Percentiles rank a stretch among this genome's conserved stretches.
phyloP scores from a whole-genome alignment of 1,140 invertebrate species.

The Drosophila elegans region DNA sequence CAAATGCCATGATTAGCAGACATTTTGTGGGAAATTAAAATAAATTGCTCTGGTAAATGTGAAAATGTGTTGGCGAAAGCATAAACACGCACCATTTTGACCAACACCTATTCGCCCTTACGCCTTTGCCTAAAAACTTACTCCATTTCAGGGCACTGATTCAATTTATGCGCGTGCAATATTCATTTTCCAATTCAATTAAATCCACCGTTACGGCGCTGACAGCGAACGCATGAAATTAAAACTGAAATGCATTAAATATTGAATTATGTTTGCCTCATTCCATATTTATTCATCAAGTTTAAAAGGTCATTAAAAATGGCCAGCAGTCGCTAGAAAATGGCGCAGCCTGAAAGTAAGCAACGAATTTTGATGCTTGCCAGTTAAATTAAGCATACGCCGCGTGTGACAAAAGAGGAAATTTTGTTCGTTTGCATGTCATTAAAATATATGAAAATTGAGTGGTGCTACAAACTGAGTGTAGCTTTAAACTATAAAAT shows the following conservation, averaged over 20 bases:
- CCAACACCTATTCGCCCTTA: conserved; percentile 18
- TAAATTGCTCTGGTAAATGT: conserved; percentile 43
- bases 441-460: conserved; percentile 7
- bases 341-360: conserved; percentile 47
- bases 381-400: conserved; percentile 50
- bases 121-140: not conserved
- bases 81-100: conserved; percentile 24
- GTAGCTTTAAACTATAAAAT: not conserved
- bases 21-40: conserved; percentile 60
- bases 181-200: conserved; percentile 62
- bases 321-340: conserved; percentile 21
- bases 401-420: not conserved
- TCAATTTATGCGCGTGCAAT: conserved; percentile 36
- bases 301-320: conserved; percentile 53
- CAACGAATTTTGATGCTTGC: conserved; percentile 14
- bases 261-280: conserved; percentile 34
- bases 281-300: conserved; percentile 44
- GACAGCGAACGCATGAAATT: conserved; percentile 45
- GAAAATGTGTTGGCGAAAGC: conserved; percentile 14
- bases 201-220: conserved; percentile 10
- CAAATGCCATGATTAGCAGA: conserved; percentile 61
- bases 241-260: conserved; percentile 40
- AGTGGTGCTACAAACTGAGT: not conserved
- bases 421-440: conserved; percentile 10
- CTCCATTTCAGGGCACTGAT: conserved; percentile 15